Evolutionary conservation across 2,888 invertebrate genomes (phyloP).

Genomic region (Kuschelorhynchus macadamiae): DNA sequence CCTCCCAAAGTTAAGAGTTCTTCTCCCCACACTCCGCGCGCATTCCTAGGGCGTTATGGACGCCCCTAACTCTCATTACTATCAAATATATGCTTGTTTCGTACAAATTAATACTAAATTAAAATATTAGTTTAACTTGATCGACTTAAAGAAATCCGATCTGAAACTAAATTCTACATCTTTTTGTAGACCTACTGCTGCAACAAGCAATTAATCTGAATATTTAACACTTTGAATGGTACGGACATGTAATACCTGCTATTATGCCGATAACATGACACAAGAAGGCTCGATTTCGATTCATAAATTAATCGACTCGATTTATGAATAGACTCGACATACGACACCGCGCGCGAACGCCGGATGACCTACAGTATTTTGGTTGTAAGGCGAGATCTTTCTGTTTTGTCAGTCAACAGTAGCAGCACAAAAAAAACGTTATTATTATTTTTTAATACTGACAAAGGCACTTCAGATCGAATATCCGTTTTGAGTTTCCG

Average conservation of each 20-base stretch:
- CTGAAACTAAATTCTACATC: too few species aligned
- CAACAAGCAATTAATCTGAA: neutral
- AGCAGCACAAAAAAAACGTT: neutral
- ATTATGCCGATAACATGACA: conserved; percentile 15
- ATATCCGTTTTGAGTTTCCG: conserved; percentile 3
- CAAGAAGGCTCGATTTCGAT: conserved; percentile 14
- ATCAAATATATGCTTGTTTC: too few species aligned
- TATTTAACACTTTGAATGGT: neutral
- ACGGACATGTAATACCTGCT: conserved; percentile 18
- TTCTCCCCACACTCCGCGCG: too few species aligned
- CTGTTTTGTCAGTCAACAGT: conserved; percentile 9
- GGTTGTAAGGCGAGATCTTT: conserved; percentile 18
- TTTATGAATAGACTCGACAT: conserved; percentile 25
- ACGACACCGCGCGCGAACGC: conserved; percentile 7
- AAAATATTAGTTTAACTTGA: too few species aligned
- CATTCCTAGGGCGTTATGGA: too few species aligned
- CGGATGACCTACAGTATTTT: conserved; percentile 16
- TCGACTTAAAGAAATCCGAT: too few species aligned
- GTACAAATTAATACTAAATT: too few species aligned
- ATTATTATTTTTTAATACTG: conserved; percentile 4
- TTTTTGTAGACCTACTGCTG: too few species aligned
- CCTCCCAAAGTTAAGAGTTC: too few species aligned
- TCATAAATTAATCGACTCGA: conserved; percentile 23
- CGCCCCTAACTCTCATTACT: too few species aligned
- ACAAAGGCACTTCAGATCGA: neutral